These are phyloP conservation scores for Odocoileus virginianus DNA, from an alignment of 2,113 vertebrate genomes.

Conservation along the genomic window DNA sequence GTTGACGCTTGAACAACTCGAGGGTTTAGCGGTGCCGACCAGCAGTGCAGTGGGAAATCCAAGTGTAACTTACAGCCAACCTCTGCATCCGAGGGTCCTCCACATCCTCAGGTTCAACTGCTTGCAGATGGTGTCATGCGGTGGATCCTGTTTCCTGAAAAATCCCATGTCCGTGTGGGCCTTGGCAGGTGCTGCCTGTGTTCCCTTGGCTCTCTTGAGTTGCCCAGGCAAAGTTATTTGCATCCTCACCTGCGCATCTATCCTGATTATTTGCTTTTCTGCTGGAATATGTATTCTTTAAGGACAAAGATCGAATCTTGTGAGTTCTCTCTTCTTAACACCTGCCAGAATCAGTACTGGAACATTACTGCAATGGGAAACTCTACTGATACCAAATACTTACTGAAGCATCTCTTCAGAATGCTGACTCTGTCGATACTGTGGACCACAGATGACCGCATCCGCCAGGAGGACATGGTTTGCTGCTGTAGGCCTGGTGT, in stretches of 20 bases:
- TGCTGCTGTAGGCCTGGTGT: too few relatives aligned
- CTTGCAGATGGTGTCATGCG: rapidly evolving
- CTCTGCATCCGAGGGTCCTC: background rate
- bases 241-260: background rate
- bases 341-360: background rate
- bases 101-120: background rate
- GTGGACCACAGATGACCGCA: too few relatives aligned
- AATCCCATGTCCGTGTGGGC: background rate
- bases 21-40: background rate
- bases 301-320: background rate
- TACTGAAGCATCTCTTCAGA: background rate
- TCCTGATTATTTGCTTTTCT: background rate
- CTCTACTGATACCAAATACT: too few relatives aligned
- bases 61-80: background rate
- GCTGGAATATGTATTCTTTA: background rate
- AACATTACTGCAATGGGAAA: background rate
- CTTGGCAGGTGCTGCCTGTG: background rate
- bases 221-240: background rate
- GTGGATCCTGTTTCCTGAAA: background rate
- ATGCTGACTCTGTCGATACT: background rate
- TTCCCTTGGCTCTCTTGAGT: background rate
- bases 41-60: background rate
- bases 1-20: background rate
- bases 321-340: background rate
- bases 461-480: rapidly evolving